These are phyloP conservation scores for Limnephilus marmoratus DNA, from an alignment of 2,888 invertebrate species.

Conservation along the genomic window DNA sequence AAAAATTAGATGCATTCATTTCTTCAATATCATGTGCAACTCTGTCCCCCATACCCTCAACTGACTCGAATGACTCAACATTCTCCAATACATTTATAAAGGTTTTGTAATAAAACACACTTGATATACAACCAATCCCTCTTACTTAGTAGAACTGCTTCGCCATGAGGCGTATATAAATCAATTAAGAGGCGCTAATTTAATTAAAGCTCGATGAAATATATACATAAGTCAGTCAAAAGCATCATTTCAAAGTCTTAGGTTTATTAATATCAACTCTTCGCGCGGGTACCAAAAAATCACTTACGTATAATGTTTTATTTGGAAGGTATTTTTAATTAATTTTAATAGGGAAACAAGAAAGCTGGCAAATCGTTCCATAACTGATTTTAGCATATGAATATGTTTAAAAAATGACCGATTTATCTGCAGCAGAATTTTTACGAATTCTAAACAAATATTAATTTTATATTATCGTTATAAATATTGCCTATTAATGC, in stretches of 20 bases:
- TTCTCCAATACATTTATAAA: constrained; percentile 33
- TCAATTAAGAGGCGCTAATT: constrained; percentile 63
- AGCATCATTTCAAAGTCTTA: not conserved
- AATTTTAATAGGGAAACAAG: no score
- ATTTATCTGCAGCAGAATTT: no score
- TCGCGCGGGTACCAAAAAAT: not conserved
- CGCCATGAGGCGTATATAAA: constrained; percentile 60
- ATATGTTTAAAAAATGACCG: no score
- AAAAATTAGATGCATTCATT: no score
- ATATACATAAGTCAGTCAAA: constrained; percentile 30
- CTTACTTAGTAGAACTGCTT: constrained; percentile 55
- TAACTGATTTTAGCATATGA: no score
- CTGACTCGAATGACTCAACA: constrained; percentile 36
- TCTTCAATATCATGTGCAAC: not conserved
- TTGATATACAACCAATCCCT: constrained; percentile 62
- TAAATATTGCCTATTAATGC: no score
- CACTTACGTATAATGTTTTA: no score
- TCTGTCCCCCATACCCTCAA: not conserved
- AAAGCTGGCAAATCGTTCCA: no score
- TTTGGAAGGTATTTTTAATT: no score
- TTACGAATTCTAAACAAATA: not conserved
- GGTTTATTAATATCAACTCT: not conserved
- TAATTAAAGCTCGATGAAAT: constrained; percentile 58
- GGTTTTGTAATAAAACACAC: constrained; percentile 52
- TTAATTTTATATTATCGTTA: no score